Evolutionary conservation across 2,797 vertebrate genomes (phyloP).

Genomic region (Enteromius unitaeniatus): DNA sequence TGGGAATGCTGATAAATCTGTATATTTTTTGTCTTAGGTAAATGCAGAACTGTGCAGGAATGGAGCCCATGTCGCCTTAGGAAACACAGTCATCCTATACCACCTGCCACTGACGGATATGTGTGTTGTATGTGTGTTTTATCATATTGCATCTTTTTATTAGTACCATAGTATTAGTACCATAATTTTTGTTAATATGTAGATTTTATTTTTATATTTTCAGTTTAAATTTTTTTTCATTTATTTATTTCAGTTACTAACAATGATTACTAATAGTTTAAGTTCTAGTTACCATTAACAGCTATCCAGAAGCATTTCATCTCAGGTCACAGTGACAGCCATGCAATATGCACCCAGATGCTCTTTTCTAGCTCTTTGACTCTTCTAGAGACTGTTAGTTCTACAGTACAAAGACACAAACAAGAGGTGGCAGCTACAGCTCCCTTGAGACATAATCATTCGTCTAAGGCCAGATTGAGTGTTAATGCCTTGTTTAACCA

Average conservation of each 20-base stretch:
- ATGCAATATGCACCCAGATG: neutral
- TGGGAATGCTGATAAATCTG: neutral
- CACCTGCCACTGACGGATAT: neutral
- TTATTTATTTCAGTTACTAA: neutral
- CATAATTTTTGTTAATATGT: neutral
- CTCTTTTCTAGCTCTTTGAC: neutral
- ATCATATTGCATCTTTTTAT: neutral
- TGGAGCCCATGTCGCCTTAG: neutral
- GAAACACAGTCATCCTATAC: neutral
- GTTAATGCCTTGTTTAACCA: slow-evolving; percentile 49
- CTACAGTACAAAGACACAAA: slow-evolving; percentile 36
- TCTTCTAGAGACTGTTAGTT: slow-evolving; percentile 20
- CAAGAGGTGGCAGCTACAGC: slow-evolving; percentile 24
- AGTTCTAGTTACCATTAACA: neutral
- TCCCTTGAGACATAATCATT: slow-evolving; percentile 43
- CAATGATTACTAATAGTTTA: neutral
- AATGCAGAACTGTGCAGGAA: neutral
- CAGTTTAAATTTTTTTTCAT: neutral
- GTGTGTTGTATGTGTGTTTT: slow-evolving; percentile 15
- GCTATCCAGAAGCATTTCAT: neutral
- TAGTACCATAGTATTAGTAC: neutral
- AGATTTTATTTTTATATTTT: neutral
- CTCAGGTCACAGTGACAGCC: neutral
- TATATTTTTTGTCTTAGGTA: neutral
- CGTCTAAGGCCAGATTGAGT: slow-evolving; percentile 22